These are phyloP conservation scores for Podarcis cretensis DNA, from an alignment of 2,113 vertebrate genomes.

Conservation along the genomic window DNA sequence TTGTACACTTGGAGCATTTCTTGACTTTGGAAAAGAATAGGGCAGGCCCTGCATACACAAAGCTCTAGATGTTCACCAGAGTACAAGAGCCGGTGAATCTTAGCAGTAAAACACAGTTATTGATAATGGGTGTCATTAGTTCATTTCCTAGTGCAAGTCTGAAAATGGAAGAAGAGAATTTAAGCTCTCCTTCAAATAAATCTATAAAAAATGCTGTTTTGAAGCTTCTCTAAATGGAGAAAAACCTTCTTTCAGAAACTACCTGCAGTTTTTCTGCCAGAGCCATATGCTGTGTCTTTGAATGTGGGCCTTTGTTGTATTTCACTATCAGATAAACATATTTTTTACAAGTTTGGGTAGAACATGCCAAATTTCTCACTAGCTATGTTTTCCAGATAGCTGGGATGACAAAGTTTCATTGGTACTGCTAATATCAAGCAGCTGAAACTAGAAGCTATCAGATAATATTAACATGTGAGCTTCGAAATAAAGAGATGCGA, in stretches of 20 bases:
- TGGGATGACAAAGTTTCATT: neutral
- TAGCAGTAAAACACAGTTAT: neutral
- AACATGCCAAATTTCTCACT: neutral
- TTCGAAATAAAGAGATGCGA: neutral
- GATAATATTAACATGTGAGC: neutral
- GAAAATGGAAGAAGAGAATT: neutral
- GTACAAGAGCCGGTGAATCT: neutral
- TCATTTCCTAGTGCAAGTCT: neutral
- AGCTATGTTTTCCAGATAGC: neutral
- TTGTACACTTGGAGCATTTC: neutral
- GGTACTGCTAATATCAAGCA: neutral
- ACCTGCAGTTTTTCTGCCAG: neutral
- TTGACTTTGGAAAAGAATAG: neutral
- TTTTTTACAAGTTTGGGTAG: neutral
- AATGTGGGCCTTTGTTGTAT: neutral
- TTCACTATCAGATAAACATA: neutral
- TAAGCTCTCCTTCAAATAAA: neutral
- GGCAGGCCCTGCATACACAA: neutral
- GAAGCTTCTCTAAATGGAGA: neutral
- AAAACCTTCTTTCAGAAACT: neutral
- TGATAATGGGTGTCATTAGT: neutral
- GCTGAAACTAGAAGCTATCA: neutral
- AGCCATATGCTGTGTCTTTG: neutral
- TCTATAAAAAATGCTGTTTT: neutral
- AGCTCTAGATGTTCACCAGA: neutral